Base-by-base conservation (phyloP, 2,113 vertebrate species). In the Albula goreensis region DNA sequence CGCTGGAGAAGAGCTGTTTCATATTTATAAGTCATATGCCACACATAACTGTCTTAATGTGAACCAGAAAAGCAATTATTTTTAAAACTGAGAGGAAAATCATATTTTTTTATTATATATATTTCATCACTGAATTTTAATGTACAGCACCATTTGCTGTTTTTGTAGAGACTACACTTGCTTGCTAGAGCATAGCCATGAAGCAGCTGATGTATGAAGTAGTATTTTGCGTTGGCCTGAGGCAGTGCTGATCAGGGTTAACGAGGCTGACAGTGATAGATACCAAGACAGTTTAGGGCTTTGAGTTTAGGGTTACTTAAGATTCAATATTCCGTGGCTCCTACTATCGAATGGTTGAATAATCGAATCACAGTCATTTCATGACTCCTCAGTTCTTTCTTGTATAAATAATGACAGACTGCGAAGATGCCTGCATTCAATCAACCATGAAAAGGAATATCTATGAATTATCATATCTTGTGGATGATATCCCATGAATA, bases 1-100 rank as follows among this genome's bases (percentile, higher is more conserved):
- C 53, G 53, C 83, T 78, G 52, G 81, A 66, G 70, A 80, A 3
- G 79, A 31, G 41, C n/a, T 81, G 48, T 56, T 51, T n/a, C 70
- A 74, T 74, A 74, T 74, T 74, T 74, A 74, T 74, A 74, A 31
- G n/a, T 10, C 22, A n/a, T 31, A 31, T 4, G 10, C 70, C 70
- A 74, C 70, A 31, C 1, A 80, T 85, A 87, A 84, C 78, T 89
- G 52, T n/a, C 70, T 74, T 74, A 74, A 74, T 74, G n/a, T 31
- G 70, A 31, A 74, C 70, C 70, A 74, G 70, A n/a, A 10, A 74
- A 74, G 70, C 70, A 31, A 31, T 74, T n/a, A n/a, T 74, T 31
- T 74, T 74, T 31, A 74, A 31, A 74, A 31, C 70, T 31, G 70
- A 31, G 22, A 74, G n/a, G 19, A 70, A 19, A 70, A 70, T 70